phyloP scores from a whole-genome alignment of 2,888 invertebrate species.

The Megalurothrips usitatus region DNA sequence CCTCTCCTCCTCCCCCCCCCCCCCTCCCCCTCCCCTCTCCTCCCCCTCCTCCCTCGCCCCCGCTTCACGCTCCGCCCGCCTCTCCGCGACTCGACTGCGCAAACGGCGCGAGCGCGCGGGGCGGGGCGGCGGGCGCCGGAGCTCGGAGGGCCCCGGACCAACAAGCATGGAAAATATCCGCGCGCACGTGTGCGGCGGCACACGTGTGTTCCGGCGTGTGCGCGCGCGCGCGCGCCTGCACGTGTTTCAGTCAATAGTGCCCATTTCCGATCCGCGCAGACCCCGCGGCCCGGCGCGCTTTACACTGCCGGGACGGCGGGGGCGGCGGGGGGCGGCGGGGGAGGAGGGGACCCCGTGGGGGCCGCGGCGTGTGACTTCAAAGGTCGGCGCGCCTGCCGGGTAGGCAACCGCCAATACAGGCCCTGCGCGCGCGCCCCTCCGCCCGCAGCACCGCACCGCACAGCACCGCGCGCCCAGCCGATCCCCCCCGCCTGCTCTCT shows the following conservation, averaged over 20 bases:
- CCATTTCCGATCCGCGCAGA: neutral
- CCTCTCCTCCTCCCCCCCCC: neutral
- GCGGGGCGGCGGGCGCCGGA: neutral
- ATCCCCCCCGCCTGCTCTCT: neutral
- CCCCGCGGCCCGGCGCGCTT: too few relatives aligned
- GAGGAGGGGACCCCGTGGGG: neutral
- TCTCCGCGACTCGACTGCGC: neutral
- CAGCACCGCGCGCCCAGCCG: neutral
- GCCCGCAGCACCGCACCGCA: neutral
- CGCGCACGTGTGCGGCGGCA: neutral
- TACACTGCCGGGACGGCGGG: too few relatives aligned
- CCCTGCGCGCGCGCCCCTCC: neutral
- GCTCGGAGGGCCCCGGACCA: neutral
- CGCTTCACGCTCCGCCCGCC: neutral
- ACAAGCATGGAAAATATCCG: neutral
- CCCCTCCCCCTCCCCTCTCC: neutral
- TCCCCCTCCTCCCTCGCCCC: neutral
- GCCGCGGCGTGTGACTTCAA: neutral
- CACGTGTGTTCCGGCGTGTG: neutral
- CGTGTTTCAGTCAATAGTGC: conserved; percentile 3
- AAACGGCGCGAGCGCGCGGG: neutral
- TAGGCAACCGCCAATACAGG: neutral
- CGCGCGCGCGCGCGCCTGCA: neutral
- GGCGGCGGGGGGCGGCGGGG: neutral
- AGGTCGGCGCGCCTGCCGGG: neutral